Conservation (phyloP, 2,113 vertebrate genomes). For the Grallaria varia region DNA sequence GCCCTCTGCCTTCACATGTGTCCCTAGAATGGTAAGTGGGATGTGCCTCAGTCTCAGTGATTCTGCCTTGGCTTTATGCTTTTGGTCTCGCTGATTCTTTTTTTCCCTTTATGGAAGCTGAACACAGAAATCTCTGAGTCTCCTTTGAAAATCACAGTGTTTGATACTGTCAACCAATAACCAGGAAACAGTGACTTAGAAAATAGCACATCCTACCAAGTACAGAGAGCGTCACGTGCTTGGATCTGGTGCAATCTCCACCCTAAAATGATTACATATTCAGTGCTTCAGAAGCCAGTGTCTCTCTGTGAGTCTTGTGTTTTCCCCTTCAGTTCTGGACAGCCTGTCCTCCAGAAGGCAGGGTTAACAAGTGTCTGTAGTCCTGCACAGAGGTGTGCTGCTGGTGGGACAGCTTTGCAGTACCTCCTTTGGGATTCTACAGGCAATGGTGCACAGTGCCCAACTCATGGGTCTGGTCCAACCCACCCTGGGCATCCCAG, state of each 20-base stretch:
- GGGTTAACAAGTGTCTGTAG: neutral
- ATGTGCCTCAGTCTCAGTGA: neutral
- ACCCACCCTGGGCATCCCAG: neutral
- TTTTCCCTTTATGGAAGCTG: neutral
- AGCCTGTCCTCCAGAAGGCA: neutral
- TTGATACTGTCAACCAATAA: neutral
- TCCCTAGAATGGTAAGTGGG: neutral
- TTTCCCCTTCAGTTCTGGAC: neutral
- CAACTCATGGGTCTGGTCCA: neutral
- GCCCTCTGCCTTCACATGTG: neutral
- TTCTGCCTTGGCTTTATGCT: neutral
- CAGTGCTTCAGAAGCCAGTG: neutral
- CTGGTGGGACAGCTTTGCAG: neutral
- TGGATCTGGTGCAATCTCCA: neutral
- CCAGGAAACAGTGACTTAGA: neutral
- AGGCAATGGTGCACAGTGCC: fast-evolving
- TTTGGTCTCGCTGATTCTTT: neutral
- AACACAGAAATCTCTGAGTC: neutral
- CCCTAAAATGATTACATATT: neutral
- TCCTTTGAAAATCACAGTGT: neutral
- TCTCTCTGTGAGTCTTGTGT: neutral
- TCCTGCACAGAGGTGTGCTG: neutral
- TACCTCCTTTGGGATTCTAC: fast-evolving
- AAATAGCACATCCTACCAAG: neutral
- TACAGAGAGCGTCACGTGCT: neutral